phyloP scores from a whole-genome alignment of 2,888 invertebrate genomes.

The Graphium colonna region DNA sequence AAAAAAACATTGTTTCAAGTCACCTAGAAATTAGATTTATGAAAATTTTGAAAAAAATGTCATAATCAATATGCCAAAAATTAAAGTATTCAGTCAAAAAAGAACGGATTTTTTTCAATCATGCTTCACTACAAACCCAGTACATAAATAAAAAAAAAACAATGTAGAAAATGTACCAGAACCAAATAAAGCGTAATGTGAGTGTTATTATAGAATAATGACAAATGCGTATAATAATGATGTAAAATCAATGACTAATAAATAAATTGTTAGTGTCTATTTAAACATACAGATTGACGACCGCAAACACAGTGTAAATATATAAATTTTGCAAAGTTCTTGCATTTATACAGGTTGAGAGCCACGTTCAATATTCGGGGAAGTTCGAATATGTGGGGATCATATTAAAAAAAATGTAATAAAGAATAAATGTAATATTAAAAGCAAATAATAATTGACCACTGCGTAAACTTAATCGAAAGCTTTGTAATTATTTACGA shows the following conservation, averaged over 20 bases:
- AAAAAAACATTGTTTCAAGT: constrained; percentile 33
- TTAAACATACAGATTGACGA: no score
- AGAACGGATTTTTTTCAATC: constrained; percentile 24
- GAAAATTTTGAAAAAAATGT: constrained; percentile 47
- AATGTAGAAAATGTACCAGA: constrained; percentile 67
- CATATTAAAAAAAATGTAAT: no score
- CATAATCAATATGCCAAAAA: constrained; percentile 31
- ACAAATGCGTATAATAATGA: constrained; percentile 15
- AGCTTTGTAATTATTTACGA: no score
- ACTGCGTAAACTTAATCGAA: no score
- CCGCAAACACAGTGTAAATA: no score
- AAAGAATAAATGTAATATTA: no score
- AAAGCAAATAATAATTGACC: no score
- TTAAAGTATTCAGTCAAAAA: constrained; percentile 22
- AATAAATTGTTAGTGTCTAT: neutral
- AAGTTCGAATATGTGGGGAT: no score
- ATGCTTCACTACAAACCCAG: constrained; percentile 37
- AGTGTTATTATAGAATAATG: constrained; percentile 19
- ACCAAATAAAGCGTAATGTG: constrained; percentile 51
- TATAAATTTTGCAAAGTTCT: no score
- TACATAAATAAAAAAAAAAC: constrained; percentile 30
- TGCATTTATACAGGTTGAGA: no score
- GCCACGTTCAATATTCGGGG: no score
- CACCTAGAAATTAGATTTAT: constrained; percentile 58
- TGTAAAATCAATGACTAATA: neutral